Base-by-base conservation (phyloP, 2,113 vertebrate species). In the Ivindomyrus marchei region DNA sequence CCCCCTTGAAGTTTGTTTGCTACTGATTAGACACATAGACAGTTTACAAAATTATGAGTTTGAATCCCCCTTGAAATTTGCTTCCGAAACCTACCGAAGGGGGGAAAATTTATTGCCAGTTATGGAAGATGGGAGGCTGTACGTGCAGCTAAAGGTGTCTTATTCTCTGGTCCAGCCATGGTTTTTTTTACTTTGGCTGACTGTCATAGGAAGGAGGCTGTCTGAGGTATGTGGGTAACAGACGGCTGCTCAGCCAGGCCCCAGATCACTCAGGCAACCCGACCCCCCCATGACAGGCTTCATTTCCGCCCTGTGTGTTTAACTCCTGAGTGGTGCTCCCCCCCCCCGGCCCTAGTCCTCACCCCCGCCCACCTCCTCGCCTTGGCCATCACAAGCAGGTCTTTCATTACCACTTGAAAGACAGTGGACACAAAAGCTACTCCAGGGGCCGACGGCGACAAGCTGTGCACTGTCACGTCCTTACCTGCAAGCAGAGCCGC, bases 331-430 rank as follows among this genome's bases (percentile, higher is more conserved):
- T 77, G 7, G 42, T 24, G 0, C 4, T 19, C n/a, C 39, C 58
- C n/a, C 21, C 45, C 42, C 45, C 39, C 5, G 21, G 50, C 50
- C 86, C 50, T 17, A 27, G 13, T 17, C 52, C 52, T 56, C 24
- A 62, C 36, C 52, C 39, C 39, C 27, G 1, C 13, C 21, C 3
- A 27, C 24, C 36, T 62, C 6, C 49, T 66, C 11, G 3, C 36
- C 39, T 62, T n/a, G 9, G 31, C 36, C 39, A 19, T 46, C 53
- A 62, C 49, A 11, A 53, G 85, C 15, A 53, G 31, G 27, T 39
- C 10, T 45, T 88, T 88, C 87, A 88, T 62, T 88, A 45, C 10
- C 87, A 88, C 87, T 88, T 56, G 53, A 88, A 88, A 88, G 56
- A 66, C 36, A 62, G 87, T 42, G 27, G 36, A 88, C 39, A 88